These are phyloP conservation scores for Tamandua tetradactyla DNA, from an alignment of 2,797 vertebrate species.

Conservation along the genomic window DNA sequence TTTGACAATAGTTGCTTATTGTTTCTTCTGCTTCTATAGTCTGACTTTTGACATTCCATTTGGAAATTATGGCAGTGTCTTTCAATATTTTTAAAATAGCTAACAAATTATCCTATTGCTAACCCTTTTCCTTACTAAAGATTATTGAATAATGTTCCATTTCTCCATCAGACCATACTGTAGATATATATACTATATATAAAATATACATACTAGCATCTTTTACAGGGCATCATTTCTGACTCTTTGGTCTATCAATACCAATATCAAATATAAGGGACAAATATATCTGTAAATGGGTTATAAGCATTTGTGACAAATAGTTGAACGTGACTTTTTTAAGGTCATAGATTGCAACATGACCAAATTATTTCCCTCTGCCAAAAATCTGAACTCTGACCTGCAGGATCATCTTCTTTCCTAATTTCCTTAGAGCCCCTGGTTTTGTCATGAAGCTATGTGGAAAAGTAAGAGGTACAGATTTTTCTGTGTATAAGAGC, in stretches of 20 bases:
- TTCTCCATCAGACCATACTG: not conserved
- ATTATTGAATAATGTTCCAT: not conserved
- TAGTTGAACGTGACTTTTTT: not conserved
- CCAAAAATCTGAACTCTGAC: constrained; percentile 64
- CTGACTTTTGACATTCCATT: not conserved
- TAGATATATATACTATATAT: not conserved
- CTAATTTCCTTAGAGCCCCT: not conserved
- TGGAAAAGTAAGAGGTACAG: constrained; percentile 8
- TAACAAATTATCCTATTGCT: not conserved
- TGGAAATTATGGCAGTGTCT: not conserved
- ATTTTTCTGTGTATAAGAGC: not conserved
- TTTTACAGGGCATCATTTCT: not conserved
- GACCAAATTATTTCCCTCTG: constrained; percentile 18
- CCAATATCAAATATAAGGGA: not conserved
- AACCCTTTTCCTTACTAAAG: not conserved
- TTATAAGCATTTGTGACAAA: constrained; percentile 10
- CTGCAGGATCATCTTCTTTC: constrained; percentile 61
- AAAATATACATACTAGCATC: not conserved
- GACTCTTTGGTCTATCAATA: not conserved
- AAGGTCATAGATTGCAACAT: not conserved
- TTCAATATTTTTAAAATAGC: not conserved
- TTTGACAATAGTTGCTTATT: constrained; percentile 8
- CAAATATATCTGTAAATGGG: not conserved
- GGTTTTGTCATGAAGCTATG: constrained; percentile 19
- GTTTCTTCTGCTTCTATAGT: not conserved